Evolutionary conservation across 2,797 vertebrate genomes (phyloP).

Genomic region (Poeciliopsis gracilis): DNA sequence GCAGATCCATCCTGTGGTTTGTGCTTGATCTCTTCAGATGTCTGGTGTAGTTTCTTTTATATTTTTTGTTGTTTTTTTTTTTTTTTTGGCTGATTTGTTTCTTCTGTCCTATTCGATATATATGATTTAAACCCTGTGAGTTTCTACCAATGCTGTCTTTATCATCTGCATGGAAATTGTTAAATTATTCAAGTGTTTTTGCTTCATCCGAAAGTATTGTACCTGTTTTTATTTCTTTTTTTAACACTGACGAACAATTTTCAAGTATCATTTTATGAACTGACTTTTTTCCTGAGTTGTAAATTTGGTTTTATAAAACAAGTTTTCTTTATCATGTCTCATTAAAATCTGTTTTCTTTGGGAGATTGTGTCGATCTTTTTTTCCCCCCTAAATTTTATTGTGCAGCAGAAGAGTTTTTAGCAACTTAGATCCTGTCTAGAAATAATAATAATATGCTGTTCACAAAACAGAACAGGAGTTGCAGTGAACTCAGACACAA

Average conservation of each 20-base stretch:
- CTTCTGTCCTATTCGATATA: slow-evolving; percentile 16
- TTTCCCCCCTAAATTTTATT: not conserved
- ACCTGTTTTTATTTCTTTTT: slow-evolving; percentile 22
- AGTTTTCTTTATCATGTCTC: slow-evolving; percentile 23
- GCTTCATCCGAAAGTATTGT: slow-evolving; percentile 5
- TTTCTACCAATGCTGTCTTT: slow-evolving; percentile 22
- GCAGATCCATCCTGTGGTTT: slow-evolving; percentile 6
- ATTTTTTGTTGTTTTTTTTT: slow-evolving; percentile 2
- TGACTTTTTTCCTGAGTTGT: slow-evolving; percentile 44
- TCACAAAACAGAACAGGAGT: not conserved
- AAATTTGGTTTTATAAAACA: slow-evolving; percentile 29
- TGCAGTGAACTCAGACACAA: not conserved
- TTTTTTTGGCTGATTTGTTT: slow-evolving; percentile 7
- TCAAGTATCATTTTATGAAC: slow-evolving; percentile 29
- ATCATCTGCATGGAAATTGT: slow-evolving; percentile 13
- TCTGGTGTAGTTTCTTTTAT: not conserved
- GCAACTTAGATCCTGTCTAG: not conserved
- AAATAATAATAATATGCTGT: not conserved
- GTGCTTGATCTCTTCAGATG: slow-evolving; percentile 5
- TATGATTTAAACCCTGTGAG: slow-evolving; percentile 11
- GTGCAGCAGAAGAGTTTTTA: not conserved
- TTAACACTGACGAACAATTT: not conserved
- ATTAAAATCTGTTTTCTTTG: slow-evolving; percentile 10
- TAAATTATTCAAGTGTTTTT: slow-evolving; percentile 5
- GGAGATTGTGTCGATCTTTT: not conserved